phyloP scores from a whole-genome alignment of 2,113 vertebrate genomes.

The Phaethon lepturus region DNA sequence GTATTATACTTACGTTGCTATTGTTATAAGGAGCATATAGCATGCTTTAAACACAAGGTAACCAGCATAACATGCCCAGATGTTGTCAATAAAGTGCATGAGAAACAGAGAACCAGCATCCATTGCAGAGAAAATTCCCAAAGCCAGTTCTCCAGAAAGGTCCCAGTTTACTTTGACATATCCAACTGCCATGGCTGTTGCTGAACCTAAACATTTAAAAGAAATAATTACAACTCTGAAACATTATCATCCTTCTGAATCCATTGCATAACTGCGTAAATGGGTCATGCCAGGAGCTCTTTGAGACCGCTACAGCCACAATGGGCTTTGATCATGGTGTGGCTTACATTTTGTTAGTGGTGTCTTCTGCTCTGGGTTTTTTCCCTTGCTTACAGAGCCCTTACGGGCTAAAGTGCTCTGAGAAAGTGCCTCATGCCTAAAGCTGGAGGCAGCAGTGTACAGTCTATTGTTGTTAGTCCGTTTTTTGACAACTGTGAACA shows the following conservation, averaged over 20 bases:
- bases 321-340: background rate
- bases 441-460: background rate
- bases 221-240: background rate
- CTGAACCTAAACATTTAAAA: slow-evolving; percentile 79
- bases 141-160: slow-evolving; percentile 85
- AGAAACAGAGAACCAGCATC: slow-evolving; percentile 82
- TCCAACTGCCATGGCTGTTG: slow-evolving; percentile 83
- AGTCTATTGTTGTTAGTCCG: background rate
- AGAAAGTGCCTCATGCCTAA: background rate
- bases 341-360: background rate
- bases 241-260: background rate
- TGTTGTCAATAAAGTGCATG: slow-evolving; percentile 83
- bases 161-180: slow-evolving; percentile 86
- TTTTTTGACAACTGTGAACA: background rate
- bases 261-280: background rate
- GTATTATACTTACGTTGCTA: slow-evolving; percentile 85
- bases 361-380: background rate
- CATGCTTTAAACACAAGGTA: slow-evolving; percentile 88
- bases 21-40: slow-evolving; percentile 93
- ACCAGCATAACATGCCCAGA: slow-evolving; percentile 88
- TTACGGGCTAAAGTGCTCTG: background rate
- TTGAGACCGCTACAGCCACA: background rate
- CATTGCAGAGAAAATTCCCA: slow-evolving; percentile 86
- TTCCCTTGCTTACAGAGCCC: background rate
- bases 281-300: background rate